Conservation (phyloP, 2,888 invertebrate species). For the Dryococelus australis region DNA sequence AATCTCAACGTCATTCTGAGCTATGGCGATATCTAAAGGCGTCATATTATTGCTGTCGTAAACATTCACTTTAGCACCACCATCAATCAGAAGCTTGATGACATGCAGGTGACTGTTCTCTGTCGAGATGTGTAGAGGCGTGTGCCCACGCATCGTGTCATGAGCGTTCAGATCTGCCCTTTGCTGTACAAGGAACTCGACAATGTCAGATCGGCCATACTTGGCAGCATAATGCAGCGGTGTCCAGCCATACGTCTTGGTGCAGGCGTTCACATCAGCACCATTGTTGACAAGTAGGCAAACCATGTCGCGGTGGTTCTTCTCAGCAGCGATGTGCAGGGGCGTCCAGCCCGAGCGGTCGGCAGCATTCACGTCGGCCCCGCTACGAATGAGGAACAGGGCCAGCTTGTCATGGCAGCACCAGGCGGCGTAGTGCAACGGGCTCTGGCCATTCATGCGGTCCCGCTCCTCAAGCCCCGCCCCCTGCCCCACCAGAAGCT, state of each 20-base stretch:
- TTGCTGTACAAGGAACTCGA: background rate
- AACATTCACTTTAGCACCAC: constrained; percentile 1
- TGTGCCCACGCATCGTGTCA: constrained; percentile 23
- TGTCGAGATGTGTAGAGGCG: constrained; percentile 4
- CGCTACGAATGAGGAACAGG: constrained; percentile 20
- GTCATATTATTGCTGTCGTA: constrained; percentile 13
- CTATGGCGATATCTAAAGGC: background rate
- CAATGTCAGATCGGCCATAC: constrained; percentile 20
- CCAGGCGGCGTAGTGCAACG: constrained; percentile 31
- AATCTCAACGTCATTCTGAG: constrained; percentile 13
- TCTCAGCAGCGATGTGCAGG: constrained; percentile 23
- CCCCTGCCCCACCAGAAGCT: constrained; percentile 22
- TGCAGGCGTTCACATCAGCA: background rate
- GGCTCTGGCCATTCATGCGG: constrained; percentile 23
- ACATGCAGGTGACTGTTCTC: constrained; percentile 25
- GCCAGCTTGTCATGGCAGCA: constrained; percentile 10
- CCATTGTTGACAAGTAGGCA: constrained; percentile 12
- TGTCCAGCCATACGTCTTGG: constrained; percentile 22
- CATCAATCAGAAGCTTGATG: background rate
- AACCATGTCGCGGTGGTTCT: constrained; percentile 28
- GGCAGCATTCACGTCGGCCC: background rate
- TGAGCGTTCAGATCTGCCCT: background rate
- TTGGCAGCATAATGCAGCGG: constrained; percentile 21
- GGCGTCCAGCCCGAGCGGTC: constrained; percentile 22
- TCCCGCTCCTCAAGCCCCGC: constrained; percentile 24